These are phyloP conservation scores for Ardeotis arabs DNA, from an alignment of 2,113 vertebrate genomes.

Conservation along the genomic window DNA sequence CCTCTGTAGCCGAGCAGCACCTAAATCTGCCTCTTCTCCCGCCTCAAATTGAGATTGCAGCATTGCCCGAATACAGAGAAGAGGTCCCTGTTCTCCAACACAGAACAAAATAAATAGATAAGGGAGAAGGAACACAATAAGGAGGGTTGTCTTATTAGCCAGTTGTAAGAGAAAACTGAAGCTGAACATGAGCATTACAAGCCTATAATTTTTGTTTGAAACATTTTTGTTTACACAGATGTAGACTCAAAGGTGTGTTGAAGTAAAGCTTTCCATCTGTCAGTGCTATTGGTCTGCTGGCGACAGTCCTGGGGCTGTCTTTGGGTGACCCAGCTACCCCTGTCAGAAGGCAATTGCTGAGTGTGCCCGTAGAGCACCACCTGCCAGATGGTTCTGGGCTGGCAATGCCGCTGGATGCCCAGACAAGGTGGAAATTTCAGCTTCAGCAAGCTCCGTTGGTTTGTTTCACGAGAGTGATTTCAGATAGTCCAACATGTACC, in stretches of 20 bases:
- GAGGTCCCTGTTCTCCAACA: background rate
- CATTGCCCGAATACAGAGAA: background rate
- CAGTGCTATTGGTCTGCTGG: background rate
- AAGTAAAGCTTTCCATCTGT: background rate
- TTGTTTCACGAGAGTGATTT: background rate
- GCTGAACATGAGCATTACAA: background rate
- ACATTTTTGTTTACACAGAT: background rate
- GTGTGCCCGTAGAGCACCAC: background rate
- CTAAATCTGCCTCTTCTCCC: background rate
- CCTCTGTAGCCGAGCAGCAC: background rate
- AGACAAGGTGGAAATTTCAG: background rate
- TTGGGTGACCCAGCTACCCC: background rate
- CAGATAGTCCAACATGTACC: background rate
- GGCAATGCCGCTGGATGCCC: background rate
- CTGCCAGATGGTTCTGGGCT: background rate
- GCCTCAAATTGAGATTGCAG: background rate
- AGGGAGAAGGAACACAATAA: background rate
- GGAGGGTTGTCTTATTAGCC: background rate
- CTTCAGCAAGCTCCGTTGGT: background rate
- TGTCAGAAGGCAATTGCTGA: background rate
- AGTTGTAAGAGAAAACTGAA: background rate
- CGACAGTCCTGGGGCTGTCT: background rate
- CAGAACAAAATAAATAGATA: background rate
- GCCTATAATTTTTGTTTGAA: background rate
- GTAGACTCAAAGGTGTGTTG: background rate